A percentile compares a stretch with the other conserved stretches of the same genome.
Conservation (phyloP, 1,140 invertebrate species). For the Elysia chlorotica region DNA sequence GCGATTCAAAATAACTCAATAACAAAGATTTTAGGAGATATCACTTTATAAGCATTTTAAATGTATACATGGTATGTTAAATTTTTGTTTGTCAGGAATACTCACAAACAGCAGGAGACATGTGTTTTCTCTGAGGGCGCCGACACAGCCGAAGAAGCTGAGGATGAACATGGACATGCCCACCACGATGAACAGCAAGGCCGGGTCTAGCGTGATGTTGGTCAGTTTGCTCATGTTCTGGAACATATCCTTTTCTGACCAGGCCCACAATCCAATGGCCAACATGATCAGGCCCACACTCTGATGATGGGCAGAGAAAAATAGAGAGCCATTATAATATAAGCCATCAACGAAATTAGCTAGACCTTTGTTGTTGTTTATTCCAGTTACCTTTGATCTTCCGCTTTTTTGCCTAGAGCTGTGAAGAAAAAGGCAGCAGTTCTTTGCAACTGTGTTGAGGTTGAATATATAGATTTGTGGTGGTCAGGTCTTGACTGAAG, state of each 20-base stretch:
- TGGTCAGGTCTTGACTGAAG: not conserved
- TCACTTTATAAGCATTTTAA: not conserved
- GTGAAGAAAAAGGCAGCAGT: not conserved
- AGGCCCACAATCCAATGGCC: conserved; percentile 93
- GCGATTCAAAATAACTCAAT: too few relatives aligned
- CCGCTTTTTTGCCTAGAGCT: not conserved
- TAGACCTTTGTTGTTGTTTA: not conserved
- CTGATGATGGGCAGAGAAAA: conserved; percentile 66
- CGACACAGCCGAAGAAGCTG: conserved; percentile 92
- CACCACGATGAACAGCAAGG: conserved; percentile 90
- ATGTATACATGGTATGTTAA: not conserved
- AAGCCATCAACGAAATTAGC: not conserved
- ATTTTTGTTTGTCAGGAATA: conserved; percentile 11
- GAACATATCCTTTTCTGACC: conserved; percentile 96
- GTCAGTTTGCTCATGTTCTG: conserved; percentile 88
- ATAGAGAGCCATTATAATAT: not conserved
- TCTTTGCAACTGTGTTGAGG: not conserved
- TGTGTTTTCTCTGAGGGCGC: conserved; percentile 79
- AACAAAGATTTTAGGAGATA: not conserved
- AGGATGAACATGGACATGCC: conserved; percentile 92
- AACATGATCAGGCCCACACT: conserved; percentile 83
- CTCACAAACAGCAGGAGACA: conserved; percentile 73
- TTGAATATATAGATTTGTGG: too few relatives aligned
- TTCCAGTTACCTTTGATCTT: not conserved
- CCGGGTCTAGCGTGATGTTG: conserved; percentile 87